Evolutionary conservation across 2,113 vertebrate genomes (phyloP).

Genomic region (Aptenodytes forsteri): DNA sequence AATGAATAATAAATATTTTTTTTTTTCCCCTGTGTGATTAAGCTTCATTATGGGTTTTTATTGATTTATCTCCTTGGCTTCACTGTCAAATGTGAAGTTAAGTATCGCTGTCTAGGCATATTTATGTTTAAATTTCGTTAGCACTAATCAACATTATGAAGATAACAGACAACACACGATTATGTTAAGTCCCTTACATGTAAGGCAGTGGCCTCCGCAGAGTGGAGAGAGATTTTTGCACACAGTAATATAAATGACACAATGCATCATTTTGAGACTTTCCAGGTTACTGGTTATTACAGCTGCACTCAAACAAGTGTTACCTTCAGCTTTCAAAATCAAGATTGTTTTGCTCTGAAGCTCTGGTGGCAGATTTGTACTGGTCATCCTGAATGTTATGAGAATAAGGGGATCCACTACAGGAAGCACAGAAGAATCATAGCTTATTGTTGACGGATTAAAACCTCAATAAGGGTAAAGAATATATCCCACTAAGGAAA

Average conservation of each 20-base stretch:
- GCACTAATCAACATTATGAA: conserved; percentile 26
- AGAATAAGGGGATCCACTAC: background rate
- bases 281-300: background rate
- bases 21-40: conserved; percentile 20
- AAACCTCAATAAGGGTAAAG: background rate
- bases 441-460: background rate
- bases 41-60: conserved; percentile 32
- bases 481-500: background rate
- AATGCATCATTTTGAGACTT: background rate
- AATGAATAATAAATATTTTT: conserved; percentile 56
- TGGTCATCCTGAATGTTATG: background rate
- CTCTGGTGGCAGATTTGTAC: background rate
- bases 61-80: conserved; percentile 45
- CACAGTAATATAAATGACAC: background rate
- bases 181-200: background rate
- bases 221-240: background rate
- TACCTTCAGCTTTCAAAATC: background rate
- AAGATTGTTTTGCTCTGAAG: background rate
- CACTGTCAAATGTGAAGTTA: conserved; percentile 39
- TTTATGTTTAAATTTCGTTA: conserved; percentile 45
- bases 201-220: background rate
- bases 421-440: background rate
- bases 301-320: background rate
- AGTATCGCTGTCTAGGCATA: background rate
- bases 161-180: conserved; percentile 13